A percentile compares a stretch with the other conserved stretches of the same genome.
Evolutionary conservation across 2,113 vertebrate genomes (phyloP).

Genomic region (Amphiprion percula): DNA sequence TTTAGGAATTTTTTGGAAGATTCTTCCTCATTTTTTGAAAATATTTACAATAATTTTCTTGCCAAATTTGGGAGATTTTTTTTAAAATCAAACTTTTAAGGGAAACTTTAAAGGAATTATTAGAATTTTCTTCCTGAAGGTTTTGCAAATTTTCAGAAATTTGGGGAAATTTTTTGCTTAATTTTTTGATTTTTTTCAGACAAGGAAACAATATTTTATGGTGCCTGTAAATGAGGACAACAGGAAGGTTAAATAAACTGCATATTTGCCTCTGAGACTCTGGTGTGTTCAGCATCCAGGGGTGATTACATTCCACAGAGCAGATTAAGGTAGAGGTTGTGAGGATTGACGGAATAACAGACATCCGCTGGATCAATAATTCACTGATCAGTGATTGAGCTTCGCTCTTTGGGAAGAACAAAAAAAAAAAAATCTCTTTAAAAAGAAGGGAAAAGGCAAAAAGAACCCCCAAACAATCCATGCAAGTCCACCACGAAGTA

Average conservation of each 20-base stretch:
- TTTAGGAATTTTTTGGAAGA: too few relatives aligned
- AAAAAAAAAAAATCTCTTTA: not conserved
- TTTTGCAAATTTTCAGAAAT: too few relatives aligned
- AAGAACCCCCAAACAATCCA: conserved; percentile 10
- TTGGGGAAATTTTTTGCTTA: too few relatives aligned
- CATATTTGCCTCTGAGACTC: conserved; percentile 33
- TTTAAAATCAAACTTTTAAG: too few relatives aligned
- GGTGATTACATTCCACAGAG: conserved; percentile 73
- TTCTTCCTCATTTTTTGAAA: too few relatives aligned
- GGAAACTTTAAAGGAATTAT: too few relatives aligned
- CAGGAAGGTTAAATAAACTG: conserved; percentile 20
- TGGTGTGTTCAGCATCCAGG: conserved; percentile 37
- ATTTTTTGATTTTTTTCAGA: too few relatives aligned
- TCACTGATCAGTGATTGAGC: conserved; percentile 54
- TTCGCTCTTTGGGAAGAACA: conserved; percentile 59
- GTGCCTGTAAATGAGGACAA: too few relatives aligned
- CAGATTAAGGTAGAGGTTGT: conserved; percentile 54
- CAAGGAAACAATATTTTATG: too few relatives aligned
- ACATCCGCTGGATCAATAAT: not conserved
- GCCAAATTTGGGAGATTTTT: too few relatives aligned
- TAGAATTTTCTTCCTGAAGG: too few relatives aligned
- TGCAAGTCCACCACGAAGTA: conserved; percentile 12
- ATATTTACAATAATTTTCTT: too few relatives aligned
- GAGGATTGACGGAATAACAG: conserved; percentile 35
- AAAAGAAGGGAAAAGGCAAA: conserved; percentile 33